These are phyloP conservation scores for Cepaea nemoralis DNA, from an alignment of 1,140 invertebrate species.

Conservation along the genomic window DNA sequence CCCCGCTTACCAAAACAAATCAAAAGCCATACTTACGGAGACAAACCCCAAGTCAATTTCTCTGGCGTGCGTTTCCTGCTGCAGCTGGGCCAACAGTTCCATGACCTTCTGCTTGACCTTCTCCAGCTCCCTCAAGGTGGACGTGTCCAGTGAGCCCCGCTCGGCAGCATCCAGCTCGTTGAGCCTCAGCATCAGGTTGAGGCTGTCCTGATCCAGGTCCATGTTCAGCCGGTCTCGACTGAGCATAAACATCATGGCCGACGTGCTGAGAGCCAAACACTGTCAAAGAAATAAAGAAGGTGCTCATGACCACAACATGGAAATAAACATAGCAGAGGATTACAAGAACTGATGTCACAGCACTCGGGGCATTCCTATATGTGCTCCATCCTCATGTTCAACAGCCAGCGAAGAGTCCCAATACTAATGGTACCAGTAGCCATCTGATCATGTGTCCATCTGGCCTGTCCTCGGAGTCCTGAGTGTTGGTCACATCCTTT, in stretches of 20 bases:
- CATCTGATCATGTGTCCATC: too few species aligned
- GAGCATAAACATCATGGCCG: constrained; percentile 96
- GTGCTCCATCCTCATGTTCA: too few species aligned
- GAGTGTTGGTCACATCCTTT: too few species aligned
- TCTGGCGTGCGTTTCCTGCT: constrained; percentile 91
- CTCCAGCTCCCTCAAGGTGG: constrained; percentile 43
- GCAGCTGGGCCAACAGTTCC: constrained; percentile 91
- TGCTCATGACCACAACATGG: too few species aligned
- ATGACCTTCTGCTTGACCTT: constrained; percentile 70
- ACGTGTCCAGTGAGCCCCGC: constrained; percentile 26
- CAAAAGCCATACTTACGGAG: constrained; percentile 77
- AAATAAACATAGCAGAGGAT: too few species aligned
- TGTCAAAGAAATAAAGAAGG: too few species aligned
- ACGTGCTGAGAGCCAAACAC: constrained; percentile 93
- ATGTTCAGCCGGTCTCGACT: constrained; percentile 96
- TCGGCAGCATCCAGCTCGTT: constrained; percentile 79
- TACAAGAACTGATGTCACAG: too few species aligned
- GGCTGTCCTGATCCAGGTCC: constrained; percentile 93
- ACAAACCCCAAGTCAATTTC: constrained; percentile 92
- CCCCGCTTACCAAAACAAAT: too few species aligned
- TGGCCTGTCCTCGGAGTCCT: too few species aligned
- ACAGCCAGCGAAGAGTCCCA: too few species aligned
- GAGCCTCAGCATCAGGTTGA: constrained; percentile 94
- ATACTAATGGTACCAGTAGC: too few species aligned
- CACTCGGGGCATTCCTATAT: too few species aligned